Percentiles rank a stretch among this genome's conserved stretches.
These are phyloP conservation scores for Vanessa cardui DNA, from an alignment of 2,888 invertebrate species.

Conservation along the genomic window DNA sequence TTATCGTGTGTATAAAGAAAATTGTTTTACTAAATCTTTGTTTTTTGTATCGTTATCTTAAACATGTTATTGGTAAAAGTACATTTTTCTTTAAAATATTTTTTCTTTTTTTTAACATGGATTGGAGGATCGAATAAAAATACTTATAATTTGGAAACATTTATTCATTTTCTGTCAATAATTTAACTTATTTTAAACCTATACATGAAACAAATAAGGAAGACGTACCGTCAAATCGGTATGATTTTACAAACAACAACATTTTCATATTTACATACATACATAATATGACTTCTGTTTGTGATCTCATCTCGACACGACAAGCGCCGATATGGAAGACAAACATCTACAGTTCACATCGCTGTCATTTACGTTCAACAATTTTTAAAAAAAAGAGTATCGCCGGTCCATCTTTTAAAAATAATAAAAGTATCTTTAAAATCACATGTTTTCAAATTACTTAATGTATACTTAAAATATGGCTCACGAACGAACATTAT, in stretches of 20 bases:
- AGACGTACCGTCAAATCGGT: slow-evolving; percentile 70
- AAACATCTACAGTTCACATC: neutral
- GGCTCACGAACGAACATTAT: slow-evolving; percentile 44
- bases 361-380: slow-evolving; percentile 8
- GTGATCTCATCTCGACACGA: slow-evolving; percentile 21
- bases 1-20: too few species aligned
- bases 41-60: too few species aligned
- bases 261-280: slow-evolving; percentile 74
- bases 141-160: slow-evolving; percentile 67
- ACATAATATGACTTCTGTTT: slow-evolving; percentile 41
- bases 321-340: slow-evolving; percentile 15
- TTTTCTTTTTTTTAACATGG: neutral
- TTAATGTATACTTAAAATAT: slow-evolving; percentile 43
- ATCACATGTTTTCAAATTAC: slow-evolving; percentile 35
- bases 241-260: slow-evolving; percentile 65
- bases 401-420: slow-evolving; percentile 15
- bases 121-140: slow-evolving; percentile 22
- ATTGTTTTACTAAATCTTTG: too few species aligned
- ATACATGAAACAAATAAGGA: slow-evolving; percentile 79
- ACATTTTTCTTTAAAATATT: too few species aligned
- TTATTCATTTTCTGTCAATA: slow-evolving; percentile 79
- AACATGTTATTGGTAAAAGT: too few species aligned
- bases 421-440: slow-evolving; percentile 27
- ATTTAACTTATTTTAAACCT: slow-evolving; percentile 74
- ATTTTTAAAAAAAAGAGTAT: neutral